Evolutionary conservation across 2,113 vertebrate genomes (phyloP), one percentile per base, ranked within the genome.

Genomic region (Silurus glanis): DNA sequence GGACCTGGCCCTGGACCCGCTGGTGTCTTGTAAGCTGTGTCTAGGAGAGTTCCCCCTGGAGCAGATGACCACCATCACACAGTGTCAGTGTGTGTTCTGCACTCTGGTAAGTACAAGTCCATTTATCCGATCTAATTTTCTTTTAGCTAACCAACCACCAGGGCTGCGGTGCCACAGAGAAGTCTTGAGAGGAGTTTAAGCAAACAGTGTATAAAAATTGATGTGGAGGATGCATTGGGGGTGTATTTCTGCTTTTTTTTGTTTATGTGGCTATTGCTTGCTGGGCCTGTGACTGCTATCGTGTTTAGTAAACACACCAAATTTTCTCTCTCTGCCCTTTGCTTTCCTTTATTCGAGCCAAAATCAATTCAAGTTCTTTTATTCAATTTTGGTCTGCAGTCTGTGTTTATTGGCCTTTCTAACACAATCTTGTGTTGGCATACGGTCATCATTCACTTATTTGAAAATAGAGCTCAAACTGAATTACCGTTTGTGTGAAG

Each of bases 61-160:
- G 93, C 97, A 98, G 95, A 99, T 98, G 98, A 99, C 98, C 76
- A 99, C 97, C 86, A 96, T 99, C 89, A 94, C 97, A 85, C 98
- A 99, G 96, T 99, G 98, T 95, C 98, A 99, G 92, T 99, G 98
- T 94, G 95, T 98, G 94, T 99, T 99, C 95, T 99, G 98, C 90
- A 99, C 98, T 79, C 93, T 99, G 97, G 98, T 99, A 83, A 95
- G 98, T 95, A 87, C 0, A 19, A 72, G 28, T 47, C 76, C 17
- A 79, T 83, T 37, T 37, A 53, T 45, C 10, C 47, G 51, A 76
- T 47, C 17, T 76, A 19, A 25, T 64, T 75, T 14, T 25, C 25
- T 58, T 14, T 58, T 14, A 37, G 72, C 16, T 9, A n/a, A 25
- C 14, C 56, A 64, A 53, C 13, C n/a, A 17, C 4, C 49, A 55